A percentile compares a stretch with the other conserved stretches of the same genome.
phyloP scores from a whole-genome alignment of 2,888 invertebrate species.

The Encarsia formosa region DNA sequence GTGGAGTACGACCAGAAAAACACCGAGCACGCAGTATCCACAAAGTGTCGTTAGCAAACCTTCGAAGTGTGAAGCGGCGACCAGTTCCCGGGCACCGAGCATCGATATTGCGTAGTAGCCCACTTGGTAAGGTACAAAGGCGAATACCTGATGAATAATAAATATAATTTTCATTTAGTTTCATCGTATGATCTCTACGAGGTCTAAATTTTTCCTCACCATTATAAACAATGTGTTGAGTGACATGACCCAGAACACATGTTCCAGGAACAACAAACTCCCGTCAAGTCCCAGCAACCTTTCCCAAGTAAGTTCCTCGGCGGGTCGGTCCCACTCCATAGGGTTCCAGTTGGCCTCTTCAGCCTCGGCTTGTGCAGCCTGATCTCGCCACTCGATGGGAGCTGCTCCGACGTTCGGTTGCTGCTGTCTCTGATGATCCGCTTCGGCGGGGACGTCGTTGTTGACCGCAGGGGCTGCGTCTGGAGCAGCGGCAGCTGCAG shows the following conservation, averaged over 20 bases:
- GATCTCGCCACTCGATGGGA: slow-evolving; percentile 21
- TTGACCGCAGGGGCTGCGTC: slow-evolving; percentile 28
- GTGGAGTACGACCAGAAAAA: slow-evolving; percentile 77
- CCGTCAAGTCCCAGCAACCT: slow-evolving; percentile 92
- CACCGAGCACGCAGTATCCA: slow-evolving; percentile 89
- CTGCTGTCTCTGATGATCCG: slow-evolving; percentile 32
- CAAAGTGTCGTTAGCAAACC: slow-evolving; percentile 87
- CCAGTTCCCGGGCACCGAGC: slow-evolving; percentile 64
- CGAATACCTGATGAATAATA: slow-evolving; percentile 65
- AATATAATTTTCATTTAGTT: neutral
- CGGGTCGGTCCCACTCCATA: slow-evolving; percentile 97
- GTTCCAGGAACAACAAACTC: slow-evolving; percentile 93
- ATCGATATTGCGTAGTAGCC: slow-evolving; percentile 79
- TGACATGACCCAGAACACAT: slow-evolving; percentile 99
- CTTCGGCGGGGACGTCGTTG: slow-evolving; percentile 37
- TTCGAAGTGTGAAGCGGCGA: slow-evolving; percentile 81
- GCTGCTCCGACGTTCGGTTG: slow-evolving; percentile 38
- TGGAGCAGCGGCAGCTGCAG: neutral
- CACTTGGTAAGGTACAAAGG: slow-evolving; percentile 94
- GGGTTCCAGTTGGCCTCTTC: slow-evolving; percentile 95
- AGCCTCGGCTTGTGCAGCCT: slow-evolving; percentile 57
- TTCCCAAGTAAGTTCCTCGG: slow-evolving; percentile 98
- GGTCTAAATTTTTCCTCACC: slow-evolving; percentile 34
- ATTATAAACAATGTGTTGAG: slow-evolving; percentile 94
- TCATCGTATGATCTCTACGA: too few species aligned